Base-by-base conservation (phyloP, 1,140 invertebrate genomes). In the Hylaeus anthracinus region DNA sequence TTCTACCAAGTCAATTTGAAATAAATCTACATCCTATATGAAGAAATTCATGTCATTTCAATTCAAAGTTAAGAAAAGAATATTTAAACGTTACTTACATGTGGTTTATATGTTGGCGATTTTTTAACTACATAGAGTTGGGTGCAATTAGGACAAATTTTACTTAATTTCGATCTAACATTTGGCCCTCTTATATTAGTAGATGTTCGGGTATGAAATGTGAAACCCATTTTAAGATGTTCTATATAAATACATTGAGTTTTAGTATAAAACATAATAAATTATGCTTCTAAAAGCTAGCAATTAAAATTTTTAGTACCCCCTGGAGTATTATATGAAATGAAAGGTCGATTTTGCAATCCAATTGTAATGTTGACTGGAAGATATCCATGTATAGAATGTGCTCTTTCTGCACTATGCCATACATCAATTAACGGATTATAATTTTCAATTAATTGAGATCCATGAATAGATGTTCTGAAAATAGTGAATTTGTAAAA, bases 341-440 rank as follows among this genome's bases (percentile, higher is more conserved):
- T 89, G 73, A 91, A 93, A 66, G 92, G 75, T 71, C 87, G 91
- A 48, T 92, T 89, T 37, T 92, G 83, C 65, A 92, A 74, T 70
- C 93, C 92, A 79, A 93, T 81, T 12, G 92, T 93, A 15, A 93
- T 77, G 76, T 94, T 95, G 37, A 95, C 91, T 8, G 95, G 95
- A 43, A 95, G 83, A 85, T 95, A 95, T 26, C 94, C 94, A 55
- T 95, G 94, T 72, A 95, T 90, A 64, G 95, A 95, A 85, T 95
- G 94, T 67, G 94, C 93, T 61, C 94, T 92, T 71, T 95, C 94
- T 65, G 94, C 95, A 60, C 93, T 94, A 79, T 95, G 94, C 93
- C 95, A 95, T 51, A 94, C 88, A 86, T 95, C 94, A 6, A 91
- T 90, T 48, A 95, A 90, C 0, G 95, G 95, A 91, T 95, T 95